Conservation (phyloP, 2,113 vertebrate genomes). For the Pyrgilauda ruficollis region DNA sequence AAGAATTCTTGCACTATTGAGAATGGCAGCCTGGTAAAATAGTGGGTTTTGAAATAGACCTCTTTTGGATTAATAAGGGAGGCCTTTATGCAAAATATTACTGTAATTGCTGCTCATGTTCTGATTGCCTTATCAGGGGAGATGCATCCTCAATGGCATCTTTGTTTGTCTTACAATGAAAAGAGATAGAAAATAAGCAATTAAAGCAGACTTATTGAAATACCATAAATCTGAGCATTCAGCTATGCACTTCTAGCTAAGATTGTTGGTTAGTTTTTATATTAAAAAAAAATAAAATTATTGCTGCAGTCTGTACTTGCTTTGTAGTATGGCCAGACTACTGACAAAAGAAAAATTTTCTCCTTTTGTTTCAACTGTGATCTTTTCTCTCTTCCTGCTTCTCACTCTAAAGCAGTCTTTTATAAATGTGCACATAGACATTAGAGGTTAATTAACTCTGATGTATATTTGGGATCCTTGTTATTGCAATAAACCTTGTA, state of each 20-base stretch:
- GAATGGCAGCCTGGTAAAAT: background rate
- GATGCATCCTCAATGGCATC: background rate
- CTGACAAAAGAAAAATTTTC: background rate
- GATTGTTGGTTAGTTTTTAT: background rate
- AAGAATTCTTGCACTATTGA: background rate
- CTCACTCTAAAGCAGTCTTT: background rate
- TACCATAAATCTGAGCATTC: background rate
- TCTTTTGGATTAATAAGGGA: background rate
- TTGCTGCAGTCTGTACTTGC: background rate
- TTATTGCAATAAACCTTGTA: background rate
- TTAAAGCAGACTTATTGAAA: constrained; percentile 23
- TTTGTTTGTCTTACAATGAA: constrained; percentile 16
- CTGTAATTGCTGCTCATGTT: constrained; percentile 46
- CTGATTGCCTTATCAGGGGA: constrained; percentile 38
- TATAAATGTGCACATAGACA: background rate
- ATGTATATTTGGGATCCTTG: background rate
- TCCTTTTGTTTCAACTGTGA: background rate
- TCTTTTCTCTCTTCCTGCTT: background rate
- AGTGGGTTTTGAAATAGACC: background rate
- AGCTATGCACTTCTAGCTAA: background rate
- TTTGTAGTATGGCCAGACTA: background rate
- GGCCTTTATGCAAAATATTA: constrained; percentile 4
- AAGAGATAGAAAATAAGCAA: constrained; percentile 41
- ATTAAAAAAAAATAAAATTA: background rate
- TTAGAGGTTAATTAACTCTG: constrained; percentile 14